Evolutionary conservation across 30 jellyfish, hydroid and myxozoan species (phyloP).

Genomic region (Rhopilema esculentum): DNA sequence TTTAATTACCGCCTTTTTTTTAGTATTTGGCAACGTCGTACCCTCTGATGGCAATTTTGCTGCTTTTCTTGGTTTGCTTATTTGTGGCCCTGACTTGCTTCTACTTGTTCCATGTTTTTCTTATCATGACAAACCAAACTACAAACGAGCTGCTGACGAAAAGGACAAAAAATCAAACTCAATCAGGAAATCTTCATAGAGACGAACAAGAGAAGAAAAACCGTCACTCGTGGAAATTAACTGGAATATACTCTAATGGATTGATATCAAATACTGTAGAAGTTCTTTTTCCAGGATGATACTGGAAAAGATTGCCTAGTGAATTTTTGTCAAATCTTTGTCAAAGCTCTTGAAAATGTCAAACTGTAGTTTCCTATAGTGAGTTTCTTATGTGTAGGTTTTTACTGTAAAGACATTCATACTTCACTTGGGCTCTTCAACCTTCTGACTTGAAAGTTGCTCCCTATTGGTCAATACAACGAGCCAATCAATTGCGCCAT

Average conservation of each 20-base stretch:
- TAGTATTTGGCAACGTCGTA: conserved; percentile 77
- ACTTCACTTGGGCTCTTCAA: no score
- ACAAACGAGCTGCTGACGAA: conserved; percentile 76
- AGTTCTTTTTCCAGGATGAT: conserved; percentile 42
- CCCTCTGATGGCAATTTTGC: conserved; percentile 81
- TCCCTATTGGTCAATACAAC: no score
- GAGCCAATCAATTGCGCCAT: no score
- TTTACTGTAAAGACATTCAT: no score
- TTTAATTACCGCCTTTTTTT: conserved; percentile 11
- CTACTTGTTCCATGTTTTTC: conserved; percentile 66
- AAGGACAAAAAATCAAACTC: background rate
- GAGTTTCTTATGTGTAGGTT: no score
- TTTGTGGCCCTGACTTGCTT: conserved; percentile 68
- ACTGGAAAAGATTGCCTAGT: background rate
- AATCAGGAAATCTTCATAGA: background rate
- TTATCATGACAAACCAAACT: conserved; percentile 75
- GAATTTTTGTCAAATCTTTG: no score
- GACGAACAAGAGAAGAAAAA: background rate
- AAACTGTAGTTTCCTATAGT: no score
- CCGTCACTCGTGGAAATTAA: conserved; percentile 4
- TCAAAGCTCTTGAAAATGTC: no score
- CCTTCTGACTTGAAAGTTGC: no score
- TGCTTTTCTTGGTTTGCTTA: conserved; percentile 73
- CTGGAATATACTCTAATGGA: conserved; percentile 76
- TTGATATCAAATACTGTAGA: conserved; percentile 64